Conservation (phyloP, 2,888 invertebrate genomes). For the Tinea pellionella region DNA sequence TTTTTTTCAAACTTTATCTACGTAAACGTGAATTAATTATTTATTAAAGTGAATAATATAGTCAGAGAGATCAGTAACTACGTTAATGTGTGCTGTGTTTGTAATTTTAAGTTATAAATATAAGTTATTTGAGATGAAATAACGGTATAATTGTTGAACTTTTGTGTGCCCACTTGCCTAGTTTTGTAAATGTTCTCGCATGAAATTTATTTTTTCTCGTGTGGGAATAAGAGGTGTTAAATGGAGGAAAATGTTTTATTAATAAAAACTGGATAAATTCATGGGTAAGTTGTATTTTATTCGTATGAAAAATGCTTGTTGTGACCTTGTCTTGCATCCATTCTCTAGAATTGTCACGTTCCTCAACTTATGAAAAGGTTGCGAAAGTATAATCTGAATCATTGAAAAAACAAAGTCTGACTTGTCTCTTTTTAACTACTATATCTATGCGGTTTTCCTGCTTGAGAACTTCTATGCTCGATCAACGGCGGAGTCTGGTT, state of each 20-base stretch:
- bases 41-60: not conserved
- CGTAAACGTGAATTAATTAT: not conserved
- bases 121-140: slow-evolving; percentile 8
- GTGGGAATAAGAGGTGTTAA: not conserved
- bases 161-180: slow-evolving; percentile 6
- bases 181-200: not conserved
- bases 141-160: not conserved
- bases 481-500: no score
- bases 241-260: not conserved
- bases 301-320: not conserved
- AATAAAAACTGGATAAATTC: not conserved
- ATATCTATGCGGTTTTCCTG: no score
- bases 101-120: not conserved
- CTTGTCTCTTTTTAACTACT: no score
- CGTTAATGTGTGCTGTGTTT: not conserved
- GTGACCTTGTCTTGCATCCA: not conserved
- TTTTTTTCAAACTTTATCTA: not conserved
- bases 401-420: not conserved
- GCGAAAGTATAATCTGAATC: not conserved
- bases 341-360: slow-evolving; percentile 5
- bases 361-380: not conserved
- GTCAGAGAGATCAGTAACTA: not conserved
- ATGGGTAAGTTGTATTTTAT: not conserved
- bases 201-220: not conserved
- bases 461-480: no score